These are phyloP conservation scores for Scaptomyza montana DNA, from an alignment of 1,140 invertebrate species.

Conservation along the genomic window DNA sequence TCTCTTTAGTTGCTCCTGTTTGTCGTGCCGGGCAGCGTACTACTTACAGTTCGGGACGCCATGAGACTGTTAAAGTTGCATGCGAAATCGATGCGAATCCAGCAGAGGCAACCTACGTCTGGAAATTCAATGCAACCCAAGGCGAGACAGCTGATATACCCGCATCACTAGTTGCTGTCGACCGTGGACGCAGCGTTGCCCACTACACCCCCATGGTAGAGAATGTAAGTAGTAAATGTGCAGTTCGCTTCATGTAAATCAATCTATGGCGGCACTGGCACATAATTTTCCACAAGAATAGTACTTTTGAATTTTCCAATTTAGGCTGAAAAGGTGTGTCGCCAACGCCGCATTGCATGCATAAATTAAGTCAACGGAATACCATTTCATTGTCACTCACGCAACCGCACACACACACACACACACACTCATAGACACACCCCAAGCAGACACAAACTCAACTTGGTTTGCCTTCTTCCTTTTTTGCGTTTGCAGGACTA, in stretches of 20 bases:
- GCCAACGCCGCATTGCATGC: constrained; percentile 69
- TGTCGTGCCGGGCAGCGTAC: constrained; percentile 88
- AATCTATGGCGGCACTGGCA: constrained; percentile 37
- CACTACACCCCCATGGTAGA: constrained; percentile 89
- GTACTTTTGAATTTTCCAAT: constrained; percentile 82
- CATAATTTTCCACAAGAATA: constrained; percentile 83
- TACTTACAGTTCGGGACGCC: constrained; percentile 90
- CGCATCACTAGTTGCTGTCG: constrained; percentile 85
- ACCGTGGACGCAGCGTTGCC: constrained; percentile 87
- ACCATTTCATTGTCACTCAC: constrained; percentile 69
- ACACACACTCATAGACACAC: constrained; percentile 3
- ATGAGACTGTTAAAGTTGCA: constrained; percentile 89
- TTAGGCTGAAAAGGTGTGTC: constrained; percentile 71
- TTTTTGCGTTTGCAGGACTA: constrained; percentile 87
- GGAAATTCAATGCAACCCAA: constrained; percentile 91
- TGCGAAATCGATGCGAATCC: constrained; percentile 95
- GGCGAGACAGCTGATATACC: constrained; percentile 88
- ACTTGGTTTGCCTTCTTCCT: constrained; percentile 14
- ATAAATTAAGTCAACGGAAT: constrained; percentile 77
- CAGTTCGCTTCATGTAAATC: constrained; percentile 40
- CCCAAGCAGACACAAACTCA: constrained; percentile 13
- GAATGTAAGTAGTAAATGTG: constrained; percentile 75
- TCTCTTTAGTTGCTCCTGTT: constrained; percentile 87
- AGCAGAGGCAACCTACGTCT: constrained; percentile 88
- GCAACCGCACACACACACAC: constrained; percentile 15